Conservation (phyloP, 2,888 invertebrate genomes). For the Ceriagrion tenellum region DNA sequence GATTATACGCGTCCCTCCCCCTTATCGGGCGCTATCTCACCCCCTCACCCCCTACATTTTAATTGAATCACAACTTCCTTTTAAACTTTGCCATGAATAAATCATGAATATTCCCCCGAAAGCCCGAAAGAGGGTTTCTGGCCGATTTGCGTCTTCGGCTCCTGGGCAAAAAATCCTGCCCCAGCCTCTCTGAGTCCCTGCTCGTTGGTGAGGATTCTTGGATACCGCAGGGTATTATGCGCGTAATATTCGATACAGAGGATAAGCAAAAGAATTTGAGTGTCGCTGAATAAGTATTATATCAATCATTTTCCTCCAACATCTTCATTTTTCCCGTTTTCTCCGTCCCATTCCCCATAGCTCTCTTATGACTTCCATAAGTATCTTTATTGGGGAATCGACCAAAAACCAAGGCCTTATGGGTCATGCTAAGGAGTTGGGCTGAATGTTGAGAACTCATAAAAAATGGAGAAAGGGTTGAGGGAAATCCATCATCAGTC, state of each 20-base stretch:
- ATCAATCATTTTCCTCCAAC: neutral
- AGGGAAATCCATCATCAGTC: no score
- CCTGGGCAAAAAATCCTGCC: neutral
- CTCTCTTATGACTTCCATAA: neutral
- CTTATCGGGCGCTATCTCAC: neutral
- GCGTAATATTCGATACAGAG: neutral
- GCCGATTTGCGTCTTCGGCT: neutral
- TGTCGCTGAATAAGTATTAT: neutral
- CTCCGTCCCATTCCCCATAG: neutral
- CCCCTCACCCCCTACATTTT: neutral
- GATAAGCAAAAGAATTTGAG: neutral
- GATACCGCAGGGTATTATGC: neutral
- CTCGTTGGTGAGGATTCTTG: neutral
- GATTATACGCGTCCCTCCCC: neutral
- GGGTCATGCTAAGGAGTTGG: no score
- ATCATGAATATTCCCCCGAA: neutral
- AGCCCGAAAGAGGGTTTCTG: neutral
- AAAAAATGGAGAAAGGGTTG: no score
- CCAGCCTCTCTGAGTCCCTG: neutral
- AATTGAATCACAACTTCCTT: conserved; percentile 10
- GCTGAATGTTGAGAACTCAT: no score
- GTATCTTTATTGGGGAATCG: no score
- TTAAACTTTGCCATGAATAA: conserved; percentile 6
- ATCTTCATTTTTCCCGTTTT: neutral
- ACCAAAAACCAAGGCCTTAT: no score